Base-by-base conservation (phyloP, 1,140 invertebrate species). In the Drosophila rhopaloa region DNA sequence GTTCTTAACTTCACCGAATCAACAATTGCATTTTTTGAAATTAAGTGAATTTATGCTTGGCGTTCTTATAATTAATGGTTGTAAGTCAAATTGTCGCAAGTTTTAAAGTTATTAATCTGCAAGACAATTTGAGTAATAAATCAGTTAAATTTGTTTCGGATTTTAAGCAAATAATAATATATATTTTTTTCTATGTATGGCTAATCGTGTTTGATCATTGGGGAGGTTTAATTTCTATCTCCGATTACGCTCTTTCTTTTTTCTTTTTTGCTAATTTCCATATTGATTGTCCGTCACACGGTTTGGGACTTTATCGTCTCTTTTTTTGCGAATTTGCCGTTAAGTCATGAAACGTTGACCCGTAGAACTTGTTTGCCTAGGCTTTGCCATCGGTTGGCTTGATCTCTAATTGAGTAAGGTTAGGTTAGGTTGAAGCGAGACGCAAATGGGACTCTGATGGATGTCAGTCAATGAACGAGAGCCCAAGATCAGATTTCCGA, bases 321-420 rank as follows among this genome's bases (percentile, higher is more conserved):
- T 38, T 44, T 35, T 35, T 68, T 71, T 38, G 50, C 51, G 11
- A 61, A 37, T 54, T 78, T 43, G 46, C 79, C 79, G 82, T 86
- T 82, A 63, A 76, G 65, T 67, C 65, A 72, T 76, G 65, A 70
- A 61, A 54, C 82, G 70, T 86, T 85, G 82, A 85, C 82, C 82
- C 70, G 82, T 38, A 57, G 67, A 84, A 84, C 81, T 79, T 48
- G 82, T 78, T 86, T 86, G 53, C 32, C 27, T 53, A 46, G 57
- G 43, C 61, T 47, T 68, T 55, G 60, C 68, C 62, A 78, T 78
- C 74, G 59, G 53, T 11, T 41, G 54, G 43, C 67, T 47, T 38
- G 53, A 85, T 86, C 74, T 71, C 46, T 50, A 70, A 85, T 85
- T 85, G 82, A 59, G 82, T 79, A 86, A 86, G 82, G 82, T 86